Base-by-base conservation (phyloP, 2,797 vertebrate species). In the Pelobates cultripes region DNA sequence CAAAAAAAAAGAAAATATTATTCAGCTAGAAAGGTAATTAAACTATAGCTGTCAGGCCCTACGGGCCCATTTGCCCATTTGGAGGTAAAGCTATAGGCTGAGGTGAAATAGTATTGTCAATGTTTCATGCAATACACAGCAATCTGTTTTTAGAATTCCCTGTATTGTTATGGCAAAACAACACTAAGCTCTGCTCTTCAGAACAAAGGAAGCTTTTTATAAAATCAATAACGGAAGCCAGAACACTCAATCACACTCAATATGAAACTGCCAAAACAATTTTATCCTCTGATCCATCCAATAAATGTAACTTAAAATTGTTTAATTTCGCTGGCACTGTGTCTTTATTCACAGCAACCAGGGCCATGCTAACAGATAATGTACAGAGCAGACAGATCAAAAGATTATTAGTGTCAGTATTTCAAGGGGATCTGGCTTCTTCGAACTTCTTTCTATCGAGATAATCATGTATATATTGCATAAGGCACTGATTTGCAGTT, bases 231-330 rank as follows among this genome's bases (percentile, higher is more conserved):
- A 14, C 3, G 60, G 66, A 69, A 83, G 70, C 81, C 77, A 74
- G 77, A 74, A 78, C 71, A 70, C 76, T 83, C 81, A 79, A 83
- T 83, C 81, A 83, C 76, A 70, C 76, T 78, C 64, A 79, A 83
- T 78, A 83, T 79, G 76, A 64, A 83, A 79, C 64, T 79, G 81
- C 76, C 81, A 83, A 79, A 74, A 83, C 81, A 61, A 63, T 70
- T 83, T 79, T 69, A 79, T 83, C 55, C 67, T 70, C 76, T 75
- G 70, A 83, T 83, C 76, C 71, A 43, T 79, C 81, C 81, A 83
- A 83, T 83, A 78, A 83, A 78, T 45, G 77, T n/a, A 79, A 79
- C 76, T 57, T 63, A 64, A 55, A 83, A 83, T 83, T 79, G 81
- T 75, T 83, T 74, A 75, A 83, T 75, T 79, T 75, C n/a, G 28